Conservation (phyloP, 2,113 vertebrate genomes). For the Hemiscyllium ocellatum region DNA sequence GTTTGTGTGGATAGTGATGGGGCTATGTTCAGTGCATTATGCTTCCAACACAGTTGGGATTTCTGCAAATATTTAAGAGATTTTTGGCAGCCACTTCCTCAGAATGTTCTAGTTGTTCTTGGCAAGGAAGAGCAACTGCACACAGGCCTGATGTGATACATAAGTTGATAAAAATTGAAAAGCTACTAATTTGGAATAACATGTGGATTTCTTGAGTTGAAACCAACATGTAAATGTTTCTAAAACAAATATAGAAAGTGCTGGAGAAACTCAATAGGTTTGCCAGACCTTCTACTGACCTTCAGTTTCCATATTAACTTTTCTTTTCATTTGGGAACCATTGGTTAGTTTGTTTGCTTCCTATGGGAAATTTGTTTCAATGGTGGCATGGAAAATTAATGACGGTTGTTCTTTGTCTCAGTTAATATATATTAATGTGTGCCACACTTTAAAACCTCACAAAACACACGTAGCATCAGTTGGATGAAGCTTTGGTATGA, state of each 20-base stretch:
- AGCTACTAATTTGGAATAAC: neutral
- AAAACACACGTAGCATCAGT: neutral
- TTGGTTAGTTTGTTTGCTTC: neutral
- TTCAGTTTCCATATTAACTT: neutral
- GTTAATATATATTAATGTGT: neutral
- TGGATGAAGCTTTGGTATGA: neutral
- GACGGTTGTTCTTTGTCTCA: neutral
- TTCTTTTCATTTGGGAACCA: neutral
- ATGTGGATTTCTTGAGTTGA: neutral
- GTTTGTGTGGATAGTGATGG: neutral
- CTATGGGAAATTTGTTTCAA: neutral
- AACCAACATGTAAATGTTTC: neutral
- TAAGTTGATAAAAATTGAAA: neutral
- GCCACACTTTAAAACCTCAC: no score
- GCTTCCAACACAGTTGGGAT: neutral
- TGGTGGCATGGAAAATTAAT: neutral
- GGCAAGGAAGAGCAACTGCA: neutral
- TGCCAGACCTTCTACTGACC: no score
- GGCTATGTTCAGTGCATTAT: neutral
- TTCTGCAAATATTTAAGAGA: neutral
- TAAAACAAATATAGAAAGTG: no score
- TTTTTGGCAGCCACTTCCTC: neutral
- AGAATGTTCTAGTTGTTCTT: no score
- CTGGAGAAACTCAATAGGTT: no score
- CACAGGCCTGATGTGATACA: neutral